Conservation (phyloP, 2,113 vertebrate species). For the Pseudonaja textilis region DNA sequence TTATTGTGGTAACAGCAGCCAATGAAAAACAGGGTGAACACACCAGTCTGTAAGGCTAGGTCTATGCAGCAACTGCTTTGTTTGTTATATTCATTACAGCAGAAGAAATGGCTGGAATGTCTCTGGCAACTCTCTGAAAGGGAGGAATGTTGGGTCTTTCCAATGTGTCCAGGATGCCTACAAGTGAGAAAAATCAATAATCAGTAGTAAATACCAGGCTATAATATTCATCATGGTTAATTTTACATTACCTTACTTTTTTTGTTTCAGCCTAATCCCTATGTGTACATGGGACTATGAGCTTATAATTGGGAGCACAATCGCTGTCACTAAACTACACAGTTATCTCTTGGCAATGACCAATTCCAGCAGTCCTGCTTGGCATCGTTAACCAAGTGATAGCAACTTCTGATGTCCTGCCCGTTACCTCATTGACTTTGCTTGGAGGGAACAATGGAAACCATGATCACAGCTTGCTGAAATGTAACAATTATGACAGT, state of each 20-base stretch:
- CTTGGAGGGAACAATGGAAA: not conserved
- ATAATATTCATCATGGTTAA: not conserved
- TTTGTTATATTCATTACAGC: conserved; percentile 75
- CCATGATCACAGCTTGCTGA: not conserved
- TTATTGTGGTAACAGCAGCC: conserved; percentile 49
- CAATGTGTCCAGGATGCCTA: conserved; percentile 89
- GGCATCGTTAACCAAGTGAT: not conserved
- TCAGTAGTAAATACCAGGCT: not conserved
- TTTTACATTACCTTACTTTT: not conserved
- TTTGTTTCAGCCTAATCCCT: not conserved
- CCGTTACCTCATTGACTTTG: not conserved
- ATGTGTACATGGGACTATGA: not conserved
- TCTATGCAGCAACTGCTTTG: conserved; percentile 66
- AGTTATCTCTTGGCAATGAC: not conserved
- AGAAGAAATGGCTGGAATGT: conserved; percentile 75
- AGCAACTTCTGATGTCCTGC: not conserved
- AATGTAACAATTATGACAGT: not conserved
- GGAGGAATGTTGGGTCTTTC: conserved; percentile 85
- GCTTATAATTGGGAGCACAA: not conserved
- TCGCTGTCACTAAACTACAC: not conserved
- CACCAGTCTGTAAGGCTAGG: conserved; percentile 66
- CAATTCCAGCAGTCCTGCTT: not conserved
- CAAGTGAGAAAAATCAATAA: not conserved
- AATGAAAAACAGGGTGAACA: conserved; percentile 41
- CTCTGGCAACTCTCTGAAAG: conserved; percentile 90